Evolutionary conservation across 2,113 vertebrate species (phyloP), one percentile per base, ranked within the genome.

Genomic region (Scytalopus superciliaris): DNA sequence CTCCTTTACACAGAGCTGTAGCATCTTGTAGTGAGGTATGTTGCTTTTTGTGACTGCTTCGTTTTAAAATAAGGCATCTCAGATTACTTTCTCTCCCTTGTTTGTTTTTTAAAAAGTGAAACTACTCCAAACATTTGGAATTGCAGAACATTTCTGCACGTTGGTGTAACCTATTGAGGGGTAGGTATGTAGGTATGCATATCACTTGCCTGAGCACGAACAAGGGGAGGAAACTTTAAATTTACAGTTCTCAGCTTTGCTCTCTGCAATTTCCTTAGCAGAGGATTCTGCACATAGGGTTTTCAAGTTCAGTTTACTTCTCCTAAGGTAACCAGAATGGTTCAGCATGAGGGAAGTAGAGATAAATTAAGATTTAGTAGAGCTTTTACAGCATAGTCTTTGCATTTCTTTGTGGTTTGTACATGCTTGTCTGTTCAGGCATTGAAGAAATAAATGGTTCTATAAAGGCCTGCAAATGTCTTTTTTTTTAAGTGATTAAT

Each of bases 1-100:
- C 99, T 98, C 99, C 99, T 98, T 98, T 99, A 97, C 99, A 99
- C 97, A 98, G 99, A 97, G 99, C 99, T 83, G 99, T 99, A 97
- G 99, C 99, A 87, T 99, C 99, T 96, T 99, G 99, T 98, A 99
- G 99, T 96, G 99, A 99, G 99, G 99, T 99, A 99, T 94, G 96
- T 90, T 66, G 35, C 92, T 91, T 91, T 52, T 77, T 37, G 18
- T 50, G 5, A 55, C 23, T 73, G 27, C 23, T 73, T 79, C 50
- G 9, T 78, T 7, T 69, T 84, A 86, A 88, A 88, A 17, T 78
- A 57, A 77, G 44, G 19, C 19, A 37, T 56, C 19, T 90, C 56
- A 52, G 69, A 56, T 89, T 67, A 17, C n/a, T 19, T 79, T 70
- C 40, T 84, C 17, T 70, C 92, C 4, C 0, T 40, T 73, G 25